Percentiles rank a stretch among this genome's conserved stretches.
These are phyloP conservation scores for Galleria mellonella DNA, from an alignment of 1,140 invertebrate genomes.

Conservation along the genomic window DNA sequence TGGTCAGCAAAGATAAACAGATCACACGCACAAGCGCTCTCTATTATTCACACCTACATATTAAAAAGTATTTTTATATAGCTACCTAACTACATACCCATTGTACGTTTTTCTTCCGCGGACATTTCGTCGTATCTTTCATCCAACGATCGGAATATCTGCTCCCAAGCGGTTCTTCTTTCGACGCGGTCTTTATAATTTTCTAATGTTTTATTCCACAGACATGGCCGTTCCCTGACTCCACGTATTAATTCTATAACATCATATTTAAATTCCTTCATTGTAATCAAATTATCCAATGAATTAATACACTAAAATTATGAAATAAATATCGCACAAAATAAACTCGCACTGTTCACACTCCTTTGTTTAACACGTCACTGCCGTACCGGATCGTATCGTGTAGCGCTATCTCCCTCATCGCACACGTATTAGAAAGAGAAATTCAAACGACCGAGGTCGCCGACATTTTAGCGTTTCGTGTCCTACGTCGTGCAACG, in stretches of 20 bases:
- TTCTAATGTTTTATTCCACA: slow-evolving; percentile 58
- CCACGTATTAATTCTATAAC: slow-evolving; percentile 39
- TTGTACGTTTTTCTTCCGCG: slow-evolving; percentile 35
- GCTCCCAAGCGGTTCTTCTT: slow-evolving; percentile 48
- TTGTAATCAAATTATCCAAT: slow-evolving; percentile 7
- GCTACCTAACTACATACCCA: slow-evolving; percentile 23
- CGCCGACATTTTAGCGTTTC: no score
- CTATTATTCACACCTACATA: no score
- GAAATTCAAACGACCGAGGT: no score
- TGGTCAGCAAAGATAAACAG: no score
- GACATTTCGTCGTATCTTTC: slow-evolving; percentile 43
- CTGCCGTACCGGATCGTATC: no score
- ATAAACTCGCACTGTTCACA: slow-evolving; percentile 8
- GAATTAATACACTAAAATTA: not conserved
- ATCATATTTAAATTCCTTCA: slow-evolving; percentile 57
- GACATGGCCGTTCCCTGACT: slow-evolving; percentile 41
- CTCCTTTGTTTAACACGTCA: no score
- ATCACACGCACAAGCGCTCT: no score
- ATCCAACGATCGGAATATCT: slow-evolving; percentile 48
- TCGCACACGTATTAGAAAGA: no score
- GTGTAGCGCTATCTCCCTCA: no score
- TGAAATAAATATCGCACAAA: slow-evolving; percentile 7
- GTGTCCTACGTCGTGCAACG: no score
- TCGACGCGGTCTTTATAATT: slow-evolving; percentile 55
- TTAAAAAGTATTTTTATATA: slow-evolving; percentile 12